Percentiles rank a stretch among this genome's conserved stretches.
phyloP scores from a whole-genome alignment of 1,140 invertebrate species.

The Drosophila arizonae region DNA sequence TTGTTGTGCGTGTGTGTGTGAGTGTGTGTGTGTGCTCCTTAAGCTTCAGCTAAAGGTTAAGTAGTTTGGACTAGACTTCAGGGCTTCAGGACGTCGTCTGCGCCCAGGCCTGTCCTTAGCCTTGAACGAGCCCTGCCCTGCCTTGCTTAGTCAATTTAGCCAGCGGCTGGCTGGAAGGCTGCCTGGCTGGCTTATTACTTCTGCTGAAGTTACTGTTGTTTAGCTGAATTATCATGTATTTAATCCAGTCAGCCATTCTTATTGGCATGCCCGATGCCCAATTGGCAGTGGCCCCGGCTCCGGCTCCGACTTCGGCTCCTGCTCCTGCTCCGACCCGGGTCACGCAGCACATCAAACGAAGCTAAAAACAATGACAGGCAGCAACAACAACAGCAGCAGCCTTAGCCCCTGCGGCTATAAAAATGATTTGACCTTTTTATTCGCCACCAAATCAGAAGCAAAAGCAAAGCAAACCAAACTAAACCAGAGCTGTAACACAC shows the following conservation, averaged over 20 bases:
- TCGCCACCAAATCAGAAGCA: slow-evolving; percentile 10
- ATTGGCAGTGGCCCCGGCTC: slow-evolving; percentile 15
- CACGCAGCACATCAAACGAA: slow-evolving; percentile 22
- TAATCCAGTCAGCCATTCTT: slow-evolving; percentile 8
- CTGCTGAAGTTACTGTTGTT: slow-evolving; percentile 25
- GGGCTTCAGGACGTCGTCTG: background rate
- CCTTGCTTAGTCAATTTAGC: slow-evolving; percentile 8
- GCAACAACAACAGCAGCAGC: background rate
- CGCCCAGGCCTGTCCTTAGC: slow-evolving; percentile 52
- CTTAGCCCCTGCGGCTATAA: slow-evolving; percentile 11
- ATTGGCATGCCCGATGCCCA: slow-evolving; percentile 24
- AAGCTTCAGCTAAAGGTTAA: slow-evolving; percentile 61
- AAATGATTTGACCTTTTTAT: slow-evolving; percentile 52
- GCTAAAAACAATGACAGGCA: slow-evolving; percentile 23
- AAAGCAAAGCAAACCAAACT: slow-evolving; percentile 2
- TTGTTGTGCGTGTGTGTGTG: background rate
- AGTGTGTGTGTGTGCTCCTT: background rate
- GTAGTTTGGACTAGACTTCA: slow-evolving; percentile 59
- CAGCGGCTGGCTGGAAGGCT: slow-evolving; percentile 1
- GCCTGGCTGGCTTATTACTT: slow-evolving; percentile 26
- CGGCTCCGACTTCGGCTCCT: too few relatives aligned
- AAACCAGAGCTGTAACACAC: slow-evolving; percentile 27
- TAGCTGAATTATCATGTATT: slow-evolving; percentile 42
- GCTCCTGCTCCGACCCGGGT: background rate
- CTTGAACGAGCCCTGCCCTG: slow-evolving; percentile 53